Evolutionary conservation across 2,113 vertebrate genomes (phyloP).

Genomic region (Sphaerodactylus townsendi): DNA sequence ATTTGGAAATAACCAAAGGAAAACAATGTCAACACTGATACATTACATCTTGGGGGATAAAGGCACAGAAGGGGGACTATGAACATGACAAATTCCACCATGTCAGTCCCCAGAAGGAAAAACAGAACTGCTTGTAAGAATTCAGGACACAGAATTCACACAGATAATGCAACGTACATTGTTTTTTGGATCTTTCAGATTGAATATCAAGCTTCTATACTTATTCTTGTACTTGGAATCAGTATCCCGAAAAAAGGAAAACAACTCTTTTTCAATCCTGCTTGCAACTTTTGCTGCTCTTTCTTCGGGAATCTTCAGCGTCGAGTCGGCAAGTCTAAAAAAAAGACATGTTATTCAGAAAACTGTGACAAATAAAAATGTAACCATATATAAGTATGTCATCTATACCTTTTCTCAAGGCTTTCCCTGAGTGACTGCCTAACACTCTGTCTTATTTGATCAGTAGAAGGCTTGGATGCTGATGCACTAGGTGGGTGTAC

Average conservation of each 20-base stretch:
- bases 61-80: background rate
- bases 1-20: background rate
- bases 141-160: background rate
- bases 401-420: slow-evolving; percentile 86
- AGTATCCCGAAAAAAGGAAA: slow-evolving; percentile 94
- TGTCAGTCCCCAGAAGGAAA: background rate
- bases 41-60: background rate
- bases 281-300: slow-evolving; percentile 90
- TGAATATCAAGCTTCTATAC: slow-evolving; percentile 97
- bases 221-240: slow-evolving; percentile 99
- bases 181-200: slow-evolving; percentile 97
- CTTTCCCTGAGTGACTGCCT: slow-evolving; percentile 95
- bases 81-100: background rate
- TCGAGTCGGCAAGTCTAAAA: slow-evolving; percentile 89
- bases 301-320: slow-evolving; percentile 88
- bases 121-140: background rate
- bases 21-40: background rate
- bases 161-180: slow-evolving; percentile 82
- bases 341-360: slow-evolving; percentile 39
- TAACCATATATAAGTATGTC: no score
- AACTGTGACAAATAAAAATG: background rate
- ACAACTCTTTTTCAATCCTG: slow-evolving; percentile 93
- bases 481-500: slow-evolving; percentile 62
- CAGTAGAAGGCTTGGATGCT: slow-evolving; percentile 88
- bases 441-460: slow-evolving; percentile 93